phyloP scores from a whole-genome alignment of 2,888 invertebrate genomes.

The Biston stratarius region DNA sequence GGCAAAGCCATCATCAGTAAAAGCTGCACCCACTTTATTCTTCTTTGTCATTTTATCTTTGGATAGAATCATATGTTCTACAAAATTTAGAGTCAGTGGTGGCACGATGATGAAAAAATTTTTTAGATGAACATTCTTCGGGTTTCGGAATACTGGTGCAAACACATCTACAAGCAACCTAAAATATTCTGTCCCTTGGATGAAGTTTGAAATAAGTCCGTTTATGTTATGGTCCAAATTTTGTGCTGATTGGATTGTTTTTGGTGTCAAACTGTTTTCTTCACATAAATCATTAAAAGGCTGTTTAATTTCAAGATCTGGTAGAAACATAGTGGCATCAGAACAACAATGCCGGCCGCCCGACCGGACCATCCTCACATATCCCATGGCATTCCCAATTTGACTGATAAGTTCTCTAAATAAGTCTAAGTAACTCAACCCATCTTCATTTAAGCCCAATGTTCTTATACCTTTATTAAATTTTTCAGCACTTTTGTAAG shows the following conservation, averaged over 20 bases:
- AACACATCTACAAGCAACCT: constrained; percentile 97
- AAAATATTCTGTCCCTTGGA: constrained; percentile 95
- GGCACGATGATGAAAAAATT: constrained; percentile 98
- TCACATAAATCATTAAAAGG: constrained; percentile 88
- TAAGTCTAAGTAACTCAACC: constrained; percentile 95
- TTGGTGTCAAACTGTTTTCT: constrained; percentile 86
- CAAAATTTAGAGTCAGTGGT: constrained; percentile 96
- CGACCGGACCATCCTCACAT: constrained; percentile 96
- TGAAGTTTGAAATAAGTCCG: constrained; percentile 93
- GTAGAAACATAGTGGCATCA: constrained; percentile 95
- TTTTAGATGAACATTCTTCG: constrained; percentile 94
- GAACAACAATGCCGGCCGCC: constrained; percentile 97
- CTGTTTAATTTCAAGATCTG: constrained; percentile 88
- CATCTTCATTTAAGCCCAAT: constrained; percentile 93
- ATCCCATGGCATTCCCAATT: constrained; percentile 98
- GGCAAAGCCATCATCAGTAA: constrained; percentile 99
- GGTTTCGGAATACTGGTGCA: constrained; percentile 93
- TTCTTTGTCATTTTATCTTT: constrained; percentile 98
- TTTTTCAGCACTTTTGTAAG: constrained; percentile 96
- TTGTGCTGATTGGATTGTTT: constrained; percentile 88
- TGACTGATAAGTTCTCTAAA: constrained; percentile 97
- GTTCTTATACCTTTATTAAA: constrained; percentile 96
- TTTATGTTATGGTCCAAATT: constrained; percentile 92
- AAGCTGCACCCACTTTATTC: constrained; percentile 94
- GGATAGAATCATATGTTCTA: constrained; percentile 96